Percentiles rank a stretch among this genome's conserved stretches.
These are phyloP conservation scores for Ylistrum balloti DNA, from an alignment of 1,140 invertebrate genomes.

Conservation along the genomic window DNA sequence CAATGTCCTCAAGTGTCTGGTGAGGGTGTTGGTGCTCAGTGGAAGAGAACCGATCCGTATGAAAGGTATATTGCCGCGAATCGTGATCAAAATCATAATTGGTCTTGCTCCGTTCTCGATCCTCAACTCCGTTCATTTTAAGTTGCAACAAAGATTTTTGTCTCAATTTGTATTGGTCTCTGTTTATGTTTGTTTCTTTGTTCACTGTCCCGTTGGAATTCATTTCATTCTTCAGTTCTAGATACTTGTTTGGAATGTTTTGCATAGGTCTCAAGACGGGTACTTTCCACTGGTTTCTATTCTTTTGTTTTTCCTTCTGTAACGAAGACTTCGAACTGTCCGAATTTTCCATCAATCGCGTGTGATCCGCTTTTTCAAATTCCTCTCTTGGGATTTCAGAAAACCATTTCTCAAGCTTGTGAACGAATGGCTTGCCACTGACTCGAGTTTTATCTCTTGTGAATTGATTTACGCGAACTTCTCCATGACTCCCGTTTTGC, in stretches of 20 bases:
- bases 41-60: neutral
- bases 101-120: neutral
- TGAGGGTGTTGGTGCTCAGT: constrained; percentile 41
- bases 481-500: neutral
- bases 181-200: constrained; percentile 2
- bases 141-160: constrained; percentile 52
- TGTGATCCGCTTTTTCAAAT: constrained; percentile 50
- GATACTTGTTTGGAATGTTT: constrained; percentile 53
- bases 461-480: neutral
- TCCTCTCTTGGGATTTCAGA: constrained; percentile 57
- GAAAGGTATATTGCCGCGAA: neutral
- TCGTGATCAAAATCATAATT: neutral
- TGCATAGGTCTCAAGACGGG: constrained; percentile 48
- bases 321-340: neutral
- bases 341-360: constrained; percentile 41
- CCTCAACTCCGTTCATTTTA: constrained; percentile 46
- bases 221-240: constrained; percentile 44
- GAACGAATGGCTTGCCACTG: neutral
- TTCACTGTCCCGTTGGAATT: neutral
- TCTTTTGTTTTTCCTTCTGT: neutral
- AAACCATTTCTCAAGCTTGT: constrained; percentile 59
- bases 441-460: neutral
- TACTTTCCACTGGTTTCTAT: neutral
- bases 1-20: constrained; percentile 40
- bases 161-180: constrained; percentile 50